Evolutionary conservation across 1,140 invertebrate species (phyloP), one percentile per base, ranked within the genome.

Genomic region (Ceratosolen solmsi): DNA sequence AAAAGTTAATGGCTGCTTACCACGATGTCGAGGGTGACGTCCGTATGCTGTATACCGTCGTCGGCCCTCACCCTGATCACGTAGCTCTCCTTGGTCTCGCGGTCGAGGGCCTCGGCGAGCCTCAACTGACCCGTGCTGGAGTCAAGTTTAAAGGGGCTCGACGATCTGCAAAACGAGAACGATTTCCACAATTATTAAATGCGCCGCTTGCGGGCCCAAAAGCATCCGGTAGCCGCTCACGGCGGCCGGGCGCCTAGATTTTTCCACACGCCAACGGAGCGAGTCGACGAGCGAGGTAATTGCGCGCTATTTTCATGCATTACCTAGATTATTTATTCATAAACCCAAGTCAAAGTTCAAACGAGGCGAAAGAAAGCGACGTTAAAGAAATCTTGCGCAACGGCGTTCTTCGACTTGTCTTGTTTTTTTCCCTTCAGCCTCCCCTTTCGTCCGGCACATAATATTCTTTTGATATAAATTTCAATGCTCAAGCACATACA

Each of bases 41-140:
- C 96, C 0, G 96, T 95, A 86, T 94, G 94, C 88, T 97, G 96
- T n/a, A 96, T 92, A 36, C 96, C 96, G 92, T 98, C 97, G 87
- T 94, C 95, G n/a, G 97, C 97, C 76, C 96, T 93, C n/a, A 99
- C 93, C 17, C 93, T 92, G 36, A 99, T 89, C 82, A 94, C 92
- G 90, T 98, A 98, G 82, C 93, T 93, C 77, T 96, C 94, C 81
- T 95, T 94, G 7, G 94, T 94, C 91, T 99, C 98, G 74, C 98
- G 92, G 90, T 99, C 98, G 71, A 98, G 90, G 0, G 96, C 93
- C 83, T 96, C 95, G 56, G 93, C 93, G 15, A 98, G 92, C 36
- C 93, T 93, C 9, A 98, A 90, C 20, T 93, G 93, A 13, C 97
- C 97, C 25, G 93, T 94, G 30, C 88, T 87, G 0, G 94, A 88